phyloP scores from a whole-genome alignment of 2,797 vertebrate species.

The Psittacula derbiana region DNA sequence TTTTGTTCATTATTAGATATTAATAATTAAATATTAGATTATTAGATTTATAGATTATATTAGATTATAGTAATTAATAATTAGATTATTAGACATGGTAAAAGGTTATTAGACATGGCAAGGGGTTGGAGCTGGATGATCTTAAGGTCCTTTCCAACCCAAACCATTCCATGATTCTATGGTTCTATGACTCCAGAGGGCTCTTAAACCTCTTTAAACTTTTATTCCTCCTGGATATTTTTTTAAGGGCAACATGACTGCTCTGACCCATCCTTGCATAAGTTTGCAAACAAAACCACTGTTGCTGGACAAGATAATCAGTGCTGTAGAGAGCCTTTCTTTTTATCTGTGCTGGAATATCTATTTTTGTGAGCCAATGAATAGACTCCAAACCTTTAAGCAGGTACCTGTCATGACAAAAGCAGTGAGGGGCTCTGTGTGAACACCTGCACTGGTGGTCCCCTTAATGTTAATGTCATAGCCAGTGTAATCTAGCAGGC shows the following conservation, averaged over 20 bases:
- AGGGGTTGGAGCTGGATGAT: too few species aligned
- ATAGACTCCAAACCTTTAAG: not conserved
- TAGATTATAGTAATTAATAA: too few species aligned
- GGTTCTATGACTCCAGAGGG: not conserved
- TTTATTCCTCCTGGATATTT: not conserved
- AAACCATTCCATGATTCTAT: not conserved
- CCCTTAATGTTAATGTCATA: slow-evolving; percentile 85
- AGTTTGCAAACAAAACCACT: not conserved
- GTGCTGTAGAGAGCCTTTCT: not conserved
- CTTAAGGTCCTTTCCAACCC: too few species aligned
- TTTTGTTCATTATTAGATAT: too few species aligned
- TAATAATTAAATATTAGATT: too few species aligned
- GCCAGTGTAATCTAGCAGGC: slow-evolving; percentile 83
- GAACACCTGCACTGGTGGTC: slow-evolving; percentile 78
- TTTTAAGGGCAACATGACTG: not conserved
- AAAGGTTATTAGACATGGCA: not conserved
- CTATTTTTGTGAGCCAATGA: not conserved
- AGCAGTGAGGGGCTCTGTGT: slow-evolving; percentile 80
- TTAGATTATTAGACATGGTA: not conserved
- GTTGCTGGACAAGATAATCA: not conserved
- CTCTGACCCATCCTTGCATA: not conserved
- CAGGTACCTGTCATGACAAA: slow-evolving; percentile 85
- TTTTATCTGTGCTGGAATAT: not conserved
- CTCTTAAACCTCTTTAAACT: not conserved
- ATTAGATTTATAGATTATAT: too few species aligned